These are phyloP conservation scores for Acromyrmex heyeri DNA, from an alignment of 1,140 invertebrate species.

Conservation along the genomic window DNA sequence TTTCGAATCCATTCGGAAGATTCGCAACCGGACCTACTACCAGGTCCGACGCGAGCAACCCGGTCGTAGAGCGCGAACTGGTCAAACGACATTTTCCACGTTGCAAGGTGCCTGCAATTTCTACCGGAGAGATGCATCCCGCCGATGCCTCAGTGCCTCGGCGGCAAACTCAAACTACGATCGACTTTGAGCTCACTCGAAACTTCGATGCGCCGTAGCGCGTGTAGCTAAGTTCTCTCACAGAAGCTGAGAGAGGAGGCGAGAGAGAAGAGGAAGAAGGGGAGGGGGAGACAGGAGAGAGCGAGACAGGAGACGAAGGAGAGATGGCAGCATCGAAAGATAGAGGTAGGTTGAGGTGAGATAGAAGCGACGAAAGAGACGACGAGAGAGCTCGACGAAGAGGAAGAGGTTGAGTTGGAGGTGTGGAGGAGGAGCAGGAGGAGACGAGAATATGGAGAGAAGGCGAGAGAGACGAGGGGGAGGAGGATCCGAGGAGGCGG, in stretches of 20 bases:
- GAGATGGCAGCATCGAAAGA: constrained; percentile 29
- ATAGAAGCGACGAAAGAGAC: constrained; percentile 71
- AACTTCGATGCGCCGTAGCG: constrained; percentile 58
- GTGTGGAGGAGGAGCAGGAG: constrained; percentile 52
- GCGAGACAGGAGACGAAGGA: background rate
- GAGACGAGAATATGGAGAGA: constrained; percentile 55
- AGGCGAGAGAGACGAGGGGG: constrained; percentile 64
- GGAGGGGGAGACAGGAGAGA: background rate
- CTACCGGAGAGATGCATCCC: constrained; percentile 66
- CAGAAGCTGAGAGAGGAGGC: constrained; percentile 44
- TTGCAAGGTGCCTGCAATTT: constrained; percentile 74
- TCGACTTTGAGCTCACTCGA: constrained; percentile 62
- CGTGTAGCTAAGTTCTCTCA: constrained; percentile 56
- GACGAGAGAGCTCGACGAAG: constrained; percentile 56
- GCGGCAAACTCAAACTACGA: constrained; percentile 60
- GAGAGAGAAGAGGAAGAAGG: background rate
- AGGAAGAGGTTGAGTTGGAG: constrained; percentile 68
- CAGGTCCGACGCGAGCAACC: constrained; percentile 61
- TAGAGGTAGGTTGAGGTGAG: constrained; percentile 60
- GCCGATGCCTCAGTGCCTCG: constrained; percentile 52
- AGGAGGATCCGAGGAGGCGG: constrained; percentile 83
- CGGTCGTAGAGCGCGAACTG: constrained; percentile 67
- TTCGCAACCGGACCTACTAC: constrained; percentile 66
- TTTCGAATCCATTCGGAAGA: constrained; percentile 54
- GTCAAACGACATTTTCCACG: constrained; percentile 76